A percentile compares a stretch with the other conserved stretches of the same genome.
phyloP scores from a whole-genome alignment of 2,888 invertebrate genomes.

The Sminthurides aquaticus region DNA sequence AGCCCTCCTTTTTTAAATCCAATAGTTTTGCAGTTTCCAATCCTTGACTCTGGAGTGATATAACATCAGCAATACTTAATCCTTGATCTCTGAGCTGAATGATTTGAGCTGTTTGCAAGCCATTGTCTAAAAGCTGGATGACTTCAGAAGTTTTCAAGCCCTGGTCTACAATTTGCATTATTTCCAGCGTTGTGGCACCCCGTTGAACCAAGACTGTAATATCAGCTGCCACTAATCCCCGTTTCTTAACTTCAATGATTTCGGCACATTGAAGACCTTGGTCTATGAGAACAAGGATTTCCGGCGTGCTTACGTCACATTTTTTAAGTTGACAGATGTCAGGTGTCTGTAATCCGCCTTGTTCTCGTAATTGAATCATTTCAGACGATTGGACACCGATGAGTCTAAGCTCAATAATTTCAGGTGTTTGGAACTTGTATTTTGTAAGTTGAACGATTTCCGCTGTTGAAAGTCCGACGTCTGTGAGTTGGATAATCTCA shows the following conservation, averaged over 20 bases:
- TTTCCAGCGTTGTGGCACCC: background rate
- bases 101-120: background rate
- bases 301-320: background rate
- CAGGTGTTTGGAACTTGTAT: background rate
- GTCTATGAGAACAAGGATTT: background rate
- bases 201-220: background rate
- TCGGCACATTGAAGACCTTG: background rate
- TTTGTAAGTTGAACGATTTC: background rate
- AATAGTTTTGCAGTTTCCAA: background rate
- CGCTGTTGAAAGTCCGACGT: background rate
- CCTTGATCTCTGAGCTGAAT: background rate
- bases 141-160: background rate
- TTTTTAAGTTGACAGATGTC: background rate
- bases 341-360: background rate
- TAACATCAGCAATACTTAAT: background rate
- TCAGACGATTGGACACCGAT: background rate
- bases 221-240: too few species aligned
- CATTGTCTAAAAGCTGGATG: background rate
- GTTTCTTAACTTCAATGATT: constrained; percentile 1
- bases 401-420: background rate
- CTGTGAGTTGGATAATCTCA: background rate
- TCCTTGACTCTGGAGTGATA: background rate
- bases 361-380: background rate
- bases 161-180: background rate
- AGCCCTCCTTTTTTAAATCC: background rate